Conservation (phyloP, 2,113 vertebrate genomes). For the Ophthalmolycus amberensis region DNA sequence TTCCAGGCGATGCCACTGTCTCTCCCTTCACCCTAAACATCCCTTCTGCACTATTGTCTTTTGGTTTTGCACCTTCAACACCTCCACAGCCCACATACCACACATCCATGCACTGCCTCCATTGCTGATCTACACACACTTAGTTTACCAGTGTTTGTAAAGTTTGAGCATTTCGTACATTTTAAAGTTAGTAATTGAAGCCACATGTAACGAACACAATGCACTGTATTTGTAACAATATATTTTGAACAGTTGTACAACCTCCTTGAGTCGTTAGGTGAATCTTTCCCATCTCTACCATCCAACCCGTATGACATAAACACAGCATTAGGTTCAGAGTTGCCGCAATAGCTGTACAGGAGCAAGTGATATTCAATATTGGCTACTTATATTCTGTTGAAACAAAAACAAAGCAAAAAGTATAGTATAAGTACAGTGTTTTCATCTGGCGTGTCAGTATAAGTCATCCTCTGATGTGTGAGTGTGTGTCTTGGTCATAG, state of each 20-base stretch:
- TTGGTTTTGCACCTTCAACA: too few relatives aligned
- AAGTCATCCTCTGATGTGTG: not conserved
- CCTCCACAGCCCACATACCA: too few relatives aligned
- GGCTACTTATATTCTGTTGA: not conserved
- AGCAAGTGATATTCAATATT: not conserved
- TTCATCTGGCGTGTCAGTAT: not conserved
- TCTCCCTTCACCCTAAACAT: too few relatives aligned
- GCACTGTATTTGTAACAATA: not conserved
- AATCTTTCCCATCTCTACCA: not conserved
- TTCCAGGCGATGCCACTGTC: too few relatives aligned
- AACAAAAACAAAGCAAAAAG: not conserved
- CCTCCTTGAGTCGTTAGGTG: too few relatives aligned
- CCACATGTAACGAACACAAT: not conserved
- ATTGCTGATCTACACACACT: too few relatives aligned
- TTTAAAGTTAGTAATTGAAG: not conserved
- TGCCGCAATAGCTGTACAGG: not conserved
- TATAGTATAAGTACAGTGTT: not conserved
- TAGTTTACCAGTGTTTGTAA: too few relatives aligned
- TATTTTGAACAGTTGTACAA: not conserved
- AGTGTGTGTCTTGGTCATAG: conserved; percentile 72
- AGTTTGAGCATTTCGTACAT: too few relatives aligned
- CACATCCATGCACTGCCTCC: too few relatives aligned
- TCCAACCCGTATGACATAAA: not conserved
- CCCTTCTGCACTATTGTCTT: too few relatives aligned
- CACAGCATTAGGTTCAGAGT: not conserved